These are phyloP conservation scores for Dromius quadrimaculatus DNA, from an alignment of 2,888 invertebrate genomes.

Conservation along the genomic window DNA sequence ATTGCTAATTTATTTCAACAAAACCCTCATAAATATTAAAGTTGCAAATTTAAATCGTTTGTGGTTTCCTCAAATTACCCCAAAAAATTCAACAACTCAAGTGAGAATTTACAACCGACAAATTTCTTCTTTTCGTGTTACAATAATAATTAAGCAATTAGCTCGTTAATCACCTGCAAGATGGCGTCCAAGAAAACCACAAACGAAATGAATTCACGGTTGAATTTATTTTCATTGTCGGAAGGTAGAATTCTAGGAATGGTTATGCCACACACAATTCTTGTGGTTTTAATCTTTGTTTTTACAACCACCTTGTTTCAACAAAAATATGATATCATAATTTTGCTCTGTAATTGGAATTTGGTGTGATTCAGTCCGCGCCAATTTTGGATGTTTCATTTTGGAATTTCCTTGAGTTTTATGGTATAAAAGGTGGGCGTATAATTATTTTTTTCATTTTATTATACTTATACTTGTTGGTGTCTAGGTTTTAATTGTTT, in stretches of 20 bases:
- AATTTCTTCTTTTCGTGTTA: conserved; percentile 30
- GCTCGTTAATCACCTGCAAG: conserved; percentile 35
- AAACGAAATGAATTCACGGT: conserved; percentile 4
- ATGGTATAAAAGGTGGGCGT: conserved; percentile 7
- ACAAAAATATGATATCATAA: conserved; percentile 46
- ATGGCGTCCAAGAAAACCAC: conserved; percentile 16
- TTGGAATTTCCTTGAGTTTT: conserved; percentile 32
- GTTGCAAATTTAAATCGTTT: conserved; percentile 18
- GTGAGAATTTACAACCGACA: conserved; percentile 42
- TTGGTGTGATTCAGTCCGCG: conserved; percentile 7
- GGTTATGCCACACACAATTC: conserved; percentile 29
- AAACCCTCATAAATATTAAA: no score
- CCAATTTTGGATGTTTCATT: conserved; percentile 9
- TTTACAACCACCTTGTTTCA: conserved; percentile 32
- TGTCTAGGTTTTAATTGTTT: conserved; percentile 22
- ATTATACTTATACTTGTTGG: conserved; percentile 3
- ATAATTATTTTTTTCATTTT: conserved; percentile 28
- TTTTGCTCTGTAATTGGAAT: conserved; percentile 15
- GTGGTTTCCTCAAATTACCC: conserved; percentile 9
- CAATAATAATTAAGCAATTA: conserved; percentile 44
- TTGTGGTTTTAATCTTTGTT: conserved; percentile 42
- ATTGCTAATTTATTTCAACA: no score
- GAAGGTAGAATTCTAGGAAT: conserved; percentile 13
- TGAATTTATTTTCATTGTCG: conserved; percentile 16
- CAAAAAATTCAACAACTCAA: conserved; percentile 5